phyloP scores from a whole-genome alignment of 2,888 invertebrate genomes.

The Elegia similella region DNA sequence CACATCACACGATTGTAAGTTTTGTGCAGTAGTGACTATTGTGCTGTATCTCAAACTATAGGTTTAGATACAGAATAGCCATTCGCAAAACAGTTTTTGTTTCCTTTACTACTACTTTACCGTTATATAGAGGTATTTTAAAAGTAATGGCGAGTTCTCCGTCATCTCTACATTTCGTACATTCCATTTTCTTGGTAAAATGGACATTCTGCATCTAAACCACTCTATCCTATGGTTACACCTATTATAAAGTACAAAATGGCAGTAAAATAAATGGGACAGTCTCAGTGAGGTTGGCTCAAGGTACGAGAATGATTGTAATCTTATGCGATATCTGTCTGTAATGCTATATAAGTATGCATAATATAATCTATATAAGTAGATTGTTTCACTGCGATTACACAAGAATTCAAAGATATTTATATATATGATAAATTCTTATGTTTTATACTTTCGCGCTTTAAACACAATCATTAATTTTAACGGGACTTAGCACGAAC shows the following conservation, averaged over 20 bases:
- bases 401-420: too few relatives aligned
- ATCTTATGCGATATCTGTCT: background rate
- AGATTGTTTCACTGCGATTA: slow-evolving; percentile 6
- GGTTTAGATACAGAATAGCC: background rate
- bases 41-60: slow-evolving; percentile 19
- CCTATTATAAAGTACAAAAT: slow-evolving; percentile 37
- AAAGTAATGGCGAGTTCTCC: too few relatives aligned
- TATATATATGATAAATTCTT: too few relatives aligned
- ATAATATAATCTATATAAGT: background rate
- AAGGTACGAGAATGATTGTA: slow-evolving; percentile 18
- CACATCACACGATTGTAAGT: slow-evolving; percentile 3
- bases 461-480: too few relatives aligned
- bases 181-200: background rate
- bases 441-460: too few relatives aligned
- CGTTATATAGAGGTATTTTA: too few relatives aligned
- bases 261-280: slow-evolving; percentile 39
- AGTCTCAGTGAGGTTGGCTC: slow-evolving; percentile 33
- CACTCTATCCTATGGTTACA: slow-evolving; percentile 28
- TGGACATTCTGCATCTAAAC: background rate
- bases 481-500: too few relatives aligned
- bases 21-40: slow-evolving; percentile 30
- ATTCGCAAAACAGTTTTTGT: background rate
- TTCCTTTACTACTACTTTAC: too few relatives aligned
- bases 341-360: slow-evolving; percentile 7
- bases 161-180: too few relatives aligned